A percentile compares a stretch with the other conserved stretches of the same genome.
Evolutionary conservation across 2,888 invertebrate species (phyloP).

Genomic region (Nasonia oneida): DNA sequence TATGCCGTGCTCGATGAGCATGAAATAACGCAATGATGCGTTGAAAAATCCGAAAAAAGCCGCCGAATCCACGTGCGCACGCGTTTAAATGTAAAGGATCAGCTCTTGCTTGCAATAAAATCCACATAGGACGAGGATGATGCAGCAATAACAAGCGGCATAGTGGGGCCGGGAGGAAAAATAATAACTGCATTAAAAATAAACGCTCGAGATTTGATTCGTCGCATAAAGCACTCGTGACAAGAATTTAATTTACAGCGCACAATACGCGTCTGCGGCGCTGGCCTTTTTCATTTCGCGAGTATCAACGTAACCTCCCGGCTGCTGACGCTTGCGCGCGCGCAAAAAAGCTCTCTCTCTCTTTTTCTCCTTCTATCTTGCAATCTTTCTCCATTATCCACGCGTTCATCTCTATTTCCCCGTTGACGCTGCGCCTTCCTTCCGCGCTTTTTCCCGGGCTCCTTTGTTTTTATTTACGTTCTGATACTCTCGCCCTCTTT

Average conservation of each 20-base stretch:
- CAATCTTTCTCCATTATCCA: constrained; percentile 5
- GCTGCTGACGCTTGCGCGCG: background rate
- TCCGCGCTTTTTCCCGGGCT: background rate
- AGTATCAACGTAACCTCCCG: constrained; percentile 45
- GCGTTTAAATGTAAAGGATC: background rate
- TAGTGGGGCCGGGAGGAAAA: background rate
- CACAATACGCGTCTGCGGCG: background rate
- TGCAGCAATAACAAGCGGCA: background rate
- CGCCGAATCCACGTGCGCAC: background rate
- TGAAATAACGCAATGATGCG: background rate
- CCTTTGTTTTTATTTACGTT: constrained; percentile 21
- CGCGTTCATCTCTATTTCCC: constrained; percentile 4
- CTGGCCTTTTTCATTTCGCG: constrained; percentile 15
- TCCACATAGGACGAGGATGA: background rate
- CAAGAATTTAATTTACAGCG: constrained; percentile 45
- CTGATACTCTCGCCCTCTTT: constrained; percentile 14
- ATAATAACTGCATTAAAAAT: constrained; percentile 33
- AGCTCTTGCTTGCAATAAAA: background rate
- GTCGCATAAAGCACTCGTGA: constrained; percentile 38
- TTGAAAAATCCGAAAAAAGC: background rate
- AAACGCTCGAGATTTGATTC: constrained; percentile 13
- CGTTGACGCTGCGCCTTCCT: background rate
- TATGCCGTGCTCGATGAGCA: background rate
- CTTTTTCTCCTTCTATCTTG: background rate
- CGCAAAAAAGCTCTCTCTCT: constrained; percentile 8